Evolutionary conservation across 2,888 invertebrate species (phyloP).

Genomic region (Mimas tiliae): DNA sequence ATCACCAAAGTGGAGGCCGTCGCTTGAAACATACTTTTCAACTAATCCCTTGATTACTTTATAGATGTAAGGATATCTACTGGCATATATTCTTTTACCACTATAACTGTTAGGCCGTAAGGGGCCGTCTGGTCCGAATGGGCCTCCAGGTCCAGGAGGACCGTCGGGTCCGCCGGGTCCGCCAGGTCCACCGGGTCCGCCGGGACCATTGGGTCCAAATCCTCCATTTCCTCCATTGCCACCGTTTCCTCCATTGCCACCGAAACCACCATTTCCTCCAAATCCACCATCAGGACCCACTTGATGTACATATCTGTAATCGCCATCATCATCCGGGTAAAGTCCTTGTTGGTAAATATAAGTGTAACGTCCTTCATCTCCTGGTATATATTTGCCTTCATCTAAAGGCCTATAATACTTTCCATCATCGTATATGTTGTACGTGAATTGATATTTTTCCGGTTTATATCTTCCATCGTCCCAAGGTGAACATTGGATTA

Average conservation of each 20-base stretch:
- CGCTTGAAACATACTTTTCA: conserved; percentile 65
- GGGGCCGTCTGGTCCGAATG: conserved; percentile 31
- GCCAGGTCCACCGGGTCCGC: conserved; percentile 41
- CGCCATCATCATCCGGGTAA: conserved; percentile 72
- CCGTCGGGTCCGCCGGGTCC: conserved; percentile 30
- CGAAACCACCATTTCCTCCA: conserved; percentile 53
- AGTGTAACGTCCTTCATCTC: conserved; percentile 81
- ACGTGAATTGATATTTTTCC: conserved; percentile 45
- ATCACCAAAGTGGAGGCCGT: conserved; percentile 55
- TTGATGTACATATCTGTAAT: conserved; percentile 78
- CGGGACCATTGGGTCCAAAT: conserved; percentile 40
- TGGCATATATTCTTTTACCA: conserved; percentile 66
- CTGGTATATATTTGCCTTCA: conserved; percentile 82
- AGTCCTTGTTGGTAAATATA: conserved; percentile 70
- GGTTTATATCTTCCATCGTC: conserved; percentile 71
- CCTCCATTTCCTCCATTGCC: conserved; percentile 50
- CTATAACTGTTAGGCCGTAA: conserved; percentile 57
- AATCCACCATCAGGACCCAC: conserved; percentile 63
- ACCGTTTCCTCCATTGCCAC: conserved; percentile 53
- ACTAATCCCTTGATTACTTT: conserved; percentile 64
- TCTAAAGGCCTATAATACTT: conserved; percentile 69
- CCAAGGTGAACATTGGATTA: conserved; percentile 56
- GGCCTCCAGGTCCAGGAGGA: conserved; percentile 39
- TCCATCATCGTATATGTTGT: conserved; percentile 66
- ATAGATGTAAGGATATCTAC: conserved; percentile 68